Evolutionary conservation across 2,888 invertebrate species (phyloP).

Genomic region (Hybos culiciformis): DNA sequence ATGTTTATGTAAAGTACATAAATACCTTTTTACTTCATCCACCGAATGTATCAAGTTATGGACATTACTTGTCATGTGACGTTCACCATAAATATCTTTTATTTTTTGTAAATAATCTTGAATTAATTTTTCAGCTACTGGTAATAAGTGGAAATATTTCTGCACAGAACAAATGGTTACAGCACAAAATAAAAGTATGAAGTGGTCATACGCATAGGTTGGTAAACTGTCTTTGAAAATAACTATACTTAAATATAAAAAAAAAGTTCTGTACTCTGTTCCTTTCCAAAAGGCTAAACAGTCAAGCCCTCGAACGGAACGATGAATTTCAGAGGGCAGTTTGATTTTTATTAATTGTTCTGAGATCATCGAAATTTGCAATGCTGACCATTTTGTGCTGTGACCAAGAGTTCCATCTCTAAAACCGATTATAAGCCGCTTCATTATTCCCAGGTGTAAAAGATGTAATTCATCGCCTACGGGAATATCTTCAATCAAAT

Average conservation of each 20-base stretch:
- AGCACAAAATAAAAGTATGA: slow-evolving; percentile 9
- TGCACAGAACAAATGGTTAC: slow-evolving; percentile 7
- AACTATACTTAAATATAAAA: slow-evolving; percentile 16
- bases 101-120: slow-evolving; percentile 14
- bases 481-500: slow-evolving; percentile 18
- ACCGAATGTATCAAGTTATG: slow-evolving; percentile 26
- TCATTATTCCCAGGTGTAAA: slow-evolving; percentile 15
- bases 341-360: slow-evolving; percentile 8
- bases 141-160: slow-evolving; percentile 8
- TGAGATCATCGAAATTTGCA: background rate
- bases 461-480: slow-evolving; percentile 16
- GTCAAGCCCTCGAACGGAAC: slow-evolving; percentile 14
- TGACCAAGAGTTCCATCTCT: slow-evolving; percentile 14
- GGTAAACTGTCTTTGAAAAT: slow-evolving; percentile 14
- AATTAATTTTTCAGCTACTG: slow-evolving; percentile 13
- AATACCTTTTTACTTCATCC: slow-evolving; percentile 22
- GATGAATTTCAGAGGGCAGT: slow-evolving; percentile 14
- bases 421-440: slow-evolving; percentile 15
- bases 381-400: too few species aligned
- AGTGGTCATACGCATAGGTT: slow-evolving; percentile 9
- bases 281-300: slow-evolving; percentile 17
- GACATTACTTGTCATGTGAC: slow-evolving; percentile 25
- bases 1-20: too few species aligned
- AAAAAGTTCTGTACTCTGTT: slow-evolving; percentile 15
- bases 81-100: slow-evolving; percentile 22